These are phyloP conservation scores for Drosophila buzzatii DNA, from an alignment of 2,888 invertebrate species.

Conservation along the genomic window DNA sequence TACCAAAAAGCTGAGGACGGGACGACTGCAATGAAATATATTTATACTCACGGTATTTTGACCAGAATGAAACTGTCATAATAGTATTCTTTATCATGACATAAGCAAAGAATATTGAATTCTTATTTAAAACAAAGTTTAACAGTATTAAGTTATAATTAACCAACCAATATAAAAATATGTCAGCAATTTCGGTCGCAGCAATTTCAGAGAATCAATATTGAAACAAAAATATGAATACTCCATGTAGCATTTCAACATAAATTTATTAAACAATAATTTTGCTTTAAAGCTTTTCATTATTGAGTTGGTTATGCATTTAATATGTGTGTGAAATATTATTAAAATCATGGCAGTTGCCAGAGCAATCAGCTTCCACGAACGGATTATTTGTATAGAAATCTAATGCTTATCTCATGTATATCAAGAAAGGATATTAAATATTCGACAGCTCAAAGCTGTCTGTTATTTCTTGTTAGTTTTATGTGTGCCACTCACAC, in stretches of 20 bases:
- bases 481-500: conserved; percentile 38
- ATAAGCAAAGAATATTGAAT: too few relatives aligned
- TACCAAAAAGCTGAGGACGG: too few relatives aligned
- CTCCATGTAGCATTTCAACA: background rate
- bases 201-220: too few relatives aligned
- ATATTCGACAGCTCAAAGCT: conserved; percentile 12
- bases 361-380: background rate
- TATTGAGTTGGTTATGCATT: background rate
- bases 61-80: too few relatives aligned
- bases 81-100: too few relatives aligned
- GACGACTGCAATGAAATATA: too few relatives aligned
- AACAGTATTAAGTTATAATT: too few relatives aligned
- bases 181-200: too few relatives aligned
- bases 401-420: conserved; percentile 6
- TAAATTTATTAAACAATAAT: background rate
- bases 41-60: too few relatives aligned
- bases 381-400: conserved; percentile 2
- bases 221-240: too few relatives aligned
- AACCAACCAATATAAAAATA: too few relatives aligned
- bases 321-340: background rate
- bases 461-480: conserved; percentile 39
- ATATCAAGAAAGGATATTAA: conserved; percentile 10
- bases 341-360: background rate
- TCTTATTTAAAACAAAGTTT: too few relatives aligned
- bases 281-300: background rate